phyloP scores from a whole-genome alignment of 2,888 invertebrate species.

The Tipula confusa region DNA sequence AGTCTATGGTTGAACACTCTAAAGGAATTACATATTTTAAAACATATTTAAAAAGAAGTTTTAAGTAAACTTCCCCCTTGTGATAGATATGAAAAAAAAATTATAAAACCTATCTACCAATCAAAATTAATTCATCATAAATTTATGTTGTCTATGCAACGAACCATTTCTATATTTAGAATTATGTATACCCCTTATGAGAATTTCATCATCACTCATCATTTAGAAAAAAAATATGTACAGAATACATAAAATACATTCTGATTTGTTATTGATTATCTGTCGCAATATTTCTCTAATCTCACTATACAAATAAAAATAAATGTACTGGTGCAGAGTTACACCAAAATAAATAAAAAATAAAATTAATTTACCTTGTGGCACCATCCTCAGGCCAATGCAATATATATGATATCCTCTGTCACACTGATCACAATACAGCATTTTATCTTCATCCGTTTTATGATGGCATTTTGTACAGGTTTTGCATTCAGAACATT shows the following conservation, averaged over 20 bases:
- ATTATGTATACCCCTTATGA: slow-evolving; percentile 1
- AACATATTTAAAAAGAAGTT: too few species aligned
- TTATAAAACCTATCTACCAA: neutral
- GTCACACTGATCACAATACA: slow-evolving; percentile 93
- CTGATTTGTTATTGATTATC: neutral
- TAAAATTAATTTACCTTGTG: slow-evolving; percentile 63
- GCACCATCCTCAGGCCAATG: slow-evolving; percentile 73
- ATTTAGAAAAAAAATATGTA: too few species aligned
- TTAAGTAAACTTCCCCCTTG: neutral
- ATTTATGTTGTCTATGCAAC: neutral
- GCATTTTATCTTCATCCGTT: slow-evolving; percentile 83
- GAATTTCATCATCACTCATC: neutral
- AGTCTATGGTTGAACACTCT: too few species aligned
- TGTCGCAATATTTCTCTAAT: slow-evolving; percentile 3
- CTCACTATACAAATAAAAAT: neutral
- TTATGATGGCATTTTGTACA: slow-evolving; percentile 80
- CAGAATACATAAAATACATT: neutral
- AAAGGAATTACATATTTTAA: too few species aligned
- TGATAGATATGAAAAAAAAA: neutral
- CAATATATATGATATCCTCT: slow-evolving; percentile 92
- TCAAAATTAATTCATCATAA: neutral
- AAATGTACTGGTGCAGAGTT: neutral
- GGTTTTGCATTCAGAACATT: slow-evolving; percentile 88
- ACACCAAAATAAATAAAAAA: too few species aligned
- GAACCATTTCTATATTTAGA: neutral